Conservation (phyloP, 2,797 vertebrate genomes). For the Crypturellus tataupa region DNA sequence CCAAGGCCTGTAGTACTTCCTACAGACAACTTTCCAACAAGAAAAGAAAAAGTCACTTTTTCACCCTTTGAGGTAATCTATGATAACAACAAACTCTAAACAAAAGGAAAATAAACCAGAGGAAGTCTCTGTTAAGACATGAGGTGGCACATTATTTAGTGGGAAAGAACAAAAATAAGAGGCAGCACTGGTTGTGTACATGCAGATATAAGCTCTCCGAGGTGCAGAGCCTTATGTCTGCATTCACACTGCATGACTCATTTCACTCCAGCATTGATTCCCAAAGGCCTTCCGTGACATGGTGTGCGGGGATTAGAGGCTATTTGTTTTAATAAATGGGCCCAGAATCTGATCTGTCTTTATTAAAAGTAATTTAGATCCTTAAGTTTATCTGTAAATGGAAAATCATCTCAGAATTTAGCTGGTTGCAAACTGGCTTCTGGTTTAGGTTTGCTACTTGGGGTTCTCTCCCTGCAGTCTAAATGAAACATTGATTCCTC, state of each 20-base stretch:
- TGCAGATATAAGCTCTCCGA: neutral
- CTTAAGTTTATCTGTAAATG: neutral
- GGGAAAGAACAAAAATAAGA: neutral
- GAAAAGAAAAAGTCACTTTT: neutral
- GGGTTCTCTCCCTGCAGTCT: fast-evolving
- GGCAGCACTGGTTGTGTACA: fast-evolving
- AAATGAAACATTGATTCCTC: neutral
- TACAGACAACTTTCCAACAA: slow-evolving; percentile 48
- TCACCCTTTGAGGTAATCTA: neutral
- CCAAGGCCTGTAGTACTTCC: slow-evolving; percentile 43
- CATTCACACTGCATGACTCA: neutral
- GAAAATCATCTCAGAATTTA: neutral
- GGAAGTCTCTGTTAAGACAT: neutral
- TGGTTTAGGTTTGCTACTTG: neutral
- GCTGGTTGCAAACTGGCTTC: neutral
- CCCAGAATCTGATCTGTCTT: neutral
- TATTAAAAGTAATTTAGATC: neutral
- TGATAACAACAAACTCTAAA: neutral
- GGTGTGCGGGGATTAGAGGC: neutral
- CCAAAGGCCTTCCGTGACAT: neutral
- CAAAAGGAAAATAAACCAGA: slow-evolving; percentile 23
- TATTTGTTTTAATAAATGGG: neutral
- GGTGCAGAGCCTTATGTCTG: neutral
- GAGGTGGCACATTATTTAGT: neutral
- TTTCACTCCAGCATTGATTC: neutral